Evolutionary conservation across 2,888 invertebrate genomes (phyloP).

Genomic region (Acanthosoma haemorrhoidale): DNA sequence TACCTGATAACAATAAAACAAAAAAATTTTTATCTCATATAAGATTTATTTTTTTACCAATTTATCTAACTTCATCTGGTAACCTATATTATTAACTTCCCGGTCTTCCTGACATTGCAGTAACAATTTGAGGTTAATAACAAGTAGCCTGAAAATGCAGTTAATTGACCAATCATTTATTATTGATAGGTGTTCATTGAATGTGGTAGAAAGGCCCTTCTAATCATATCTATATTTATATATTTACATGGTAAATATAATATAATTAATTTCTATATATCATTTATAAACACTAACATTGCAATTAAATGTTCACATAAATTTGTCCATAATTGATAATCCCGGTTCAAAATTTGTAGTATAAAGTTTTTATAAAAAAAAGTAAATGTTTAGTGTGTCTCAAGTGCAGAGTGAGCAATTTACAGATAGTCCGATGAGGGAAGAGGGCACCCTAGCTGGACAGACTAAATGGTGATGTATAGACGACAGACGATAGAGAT

Average conservation of each 20-base stretch:
- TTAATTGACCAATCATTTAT: background rate
- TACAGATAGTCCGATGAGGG: constrained; percentile 38
- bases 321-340: constrained; percentile 13
- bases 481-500: constrained; percentile 35
- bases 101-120: too few species aligned
- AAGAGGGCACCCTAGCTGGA: constrained; percentile 30
- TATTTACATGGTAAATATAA: constrained; percentile 22
- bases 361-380: constrained; percentile 28
- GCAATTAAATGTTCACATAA: constrained; percentile 8
- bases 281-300: background rate
- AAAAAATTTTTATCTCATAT: too few species aligned
- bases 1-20: too few species aligned
- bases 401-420: constrained; percentile 41
- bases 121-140: too few species aligned
- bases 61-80: too few species aligned
- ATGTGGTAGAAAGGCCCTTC: constrained; percentile 16
- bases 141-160: too few species aligned
- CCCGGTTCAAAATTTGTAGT: background rate
- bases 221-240: background rate
- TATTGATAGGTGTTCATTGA: background rate
- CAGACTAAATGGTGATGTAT: constrained; percentile 34
- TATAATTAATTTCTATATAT: background rate
- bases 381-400: constrained; percentile 31
- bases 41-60: too few species aligned
- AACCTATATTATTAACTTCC: too few species aligned